A percentile compares a stretch with the other conserved stretches of the same genome.
Evolutionary conservation across 2,113 vertebrate species (phyloP).

Genomic region (Lepisosteus oculatus): DNA sequence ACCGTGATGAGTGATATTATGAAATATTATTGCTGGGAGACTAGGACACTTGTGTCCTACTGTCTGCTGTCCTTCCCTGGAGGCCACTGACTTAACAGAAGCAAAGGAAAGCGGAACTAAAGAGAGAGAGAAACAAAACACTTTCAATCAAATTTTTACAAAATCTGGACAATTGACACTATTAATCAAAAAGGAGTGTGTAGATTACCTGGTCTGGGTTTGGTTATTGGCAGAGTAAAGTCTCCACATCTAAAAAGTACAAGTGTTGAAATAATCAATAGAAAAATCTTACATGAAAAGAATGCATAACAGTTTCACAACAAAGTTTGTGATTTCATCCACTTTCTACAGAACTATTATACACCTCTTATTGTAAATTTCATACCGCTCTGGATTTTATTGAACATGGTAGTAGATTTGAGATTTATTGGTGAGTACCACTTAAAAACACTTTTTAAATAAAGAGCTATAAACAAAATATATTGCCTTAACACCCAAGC

Average conservation of each 20-base stretch:
- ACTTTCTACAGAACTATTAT: no score
- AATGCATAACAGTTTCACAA: no score
- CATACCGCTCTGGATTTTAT: background rate
- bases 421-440: background rate
- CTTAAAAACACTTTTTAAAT: background rate
- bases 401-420: background rate
- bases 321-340: no score
- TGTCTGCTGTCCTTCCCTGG: background rate
- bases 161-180: slow-evolving; percentile 48
- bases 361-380: no score
- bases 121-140: background rate
- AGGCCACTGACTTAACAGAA: slow-evolving; percentile 27
- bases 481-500: no score
- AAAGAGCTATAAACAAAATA: no score
- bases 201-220: slow-evolving; percentile 67
- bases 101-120: slow-evolving; percentile 34
- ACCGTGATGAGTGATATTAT: slow-evolving; percentile 46
- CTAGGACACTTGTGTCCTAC: slow-evolving; percentile 41
- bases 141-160: slow-evolving; percentile 40
- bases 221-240: slow-evolving; percentile 55
- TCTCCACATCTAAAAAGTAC: slow-evolving; percentile 38
- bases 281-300: no score
- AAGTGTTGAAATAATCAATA: background rate
- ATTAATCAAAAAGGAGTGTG: background rate
- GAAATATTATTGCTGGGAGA: slow-evolving; percentile 43